Conservation (phyloP, 2,888 invertebrate genomes). For the Phymatocera aterrima region DNA sequence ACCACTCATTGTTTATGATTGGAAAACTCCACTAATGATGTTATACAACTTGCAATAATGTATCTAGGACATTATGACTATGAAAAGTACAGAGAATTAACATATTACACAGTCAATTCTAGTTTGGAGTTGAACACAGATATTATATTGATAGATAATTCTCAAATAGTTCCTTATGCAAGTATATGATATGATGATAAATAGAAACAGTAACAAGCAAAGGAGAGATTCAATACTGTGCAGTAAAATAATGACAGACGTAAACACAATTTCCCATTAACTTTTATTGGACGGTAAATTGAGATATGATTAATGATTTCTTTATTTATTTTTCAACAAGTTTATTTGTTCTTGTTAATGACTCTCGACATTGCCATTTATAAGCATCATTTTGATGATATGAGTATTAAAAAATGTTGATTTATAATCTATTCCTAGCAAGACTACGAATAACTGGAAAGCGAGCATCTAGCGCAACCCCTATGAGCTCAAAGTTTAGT, state of each 20-base stretch:
- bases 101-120: neutral
- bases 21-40: neutral
- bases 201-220: neutral
- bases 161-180: neutral
- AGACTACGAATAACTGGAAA: slow-evolving; percentile 65
- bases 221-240: neutral
- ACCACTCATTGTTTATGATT: neutral
- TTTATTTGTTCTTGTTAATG: neutral
- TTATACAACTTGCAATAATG: slow-evolving; percentile 6
- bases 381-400: neutral
- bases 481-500: slow-evolving; percentile 68
- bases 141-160: neutral
- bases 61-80: neutral
- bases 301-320: neutral
- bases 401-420: slow-evolving; percentile 42
- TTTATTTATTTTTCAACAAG: neutral
- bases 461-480: slow-evolving; percentile 71
- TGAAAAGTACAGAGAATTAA: neutral
- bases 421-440: slow-evolving; percentile 58
- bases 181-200: neutral
- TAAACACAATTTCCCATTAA: neutral
- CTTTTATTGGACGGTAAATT: neutral
- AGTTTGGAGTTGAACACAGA: neutral
- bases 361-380: neutral
- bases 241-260: neutral